These are phyloP conservation scores for Nannoperca australis DNA, from an alignment of 2,797 vertebrate genomes.

Conservation along the genomic window DNA sequence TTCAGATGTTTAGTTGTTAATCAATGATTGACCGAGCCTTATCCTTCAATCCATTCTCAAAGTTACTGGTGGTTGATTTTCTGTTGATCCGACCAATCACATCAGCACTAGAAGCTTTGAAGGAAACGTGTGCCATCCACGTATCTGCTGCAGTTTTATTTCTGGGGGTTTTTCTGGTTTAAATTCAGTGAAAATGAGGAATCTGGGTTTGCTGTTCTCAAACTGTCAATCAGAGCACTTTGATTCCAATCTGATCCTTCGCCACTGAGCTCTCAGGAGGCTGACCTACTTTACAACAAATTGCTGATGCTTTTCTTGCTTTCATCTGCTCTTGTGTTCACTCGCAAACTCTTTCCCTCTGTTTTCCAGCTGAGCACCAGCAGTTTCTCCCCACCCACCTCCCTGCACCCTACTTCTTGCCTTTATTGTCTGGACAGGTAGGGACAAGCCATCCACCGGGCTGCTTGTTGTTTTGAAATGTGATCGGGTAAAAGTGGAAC, in stretches of 20 bases:
- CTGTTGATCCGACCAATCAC: neutral
- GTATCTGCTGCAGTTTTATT: slow-evolving; percentile 12
- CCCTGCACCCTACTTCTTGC: slow-evolving; percentile 4
- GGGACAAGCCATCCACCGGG: slow-evolving; percentile 73
- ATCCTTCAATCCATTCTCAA: slow-evolving; percentile 3
- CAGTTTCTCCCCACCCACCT: slow-evolving; percentile 44
- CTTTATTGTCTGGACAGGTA: slow-evolving; percentile 83
- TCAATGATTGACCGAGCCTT: neutral
- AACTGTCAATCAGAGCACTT: slow-evolving; percentile 62
- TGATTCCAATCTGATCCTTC: slow-evolving; percentile 59
- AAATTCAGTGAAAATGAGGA: slow-evolving; percentile 7
- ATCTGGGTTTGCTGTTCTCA: slow-evolving; percentile 48
- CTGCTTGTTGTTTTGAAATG: slow-evolving; percentile 85
- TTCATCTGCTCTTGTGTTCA: slow-evolving; percentile 52
- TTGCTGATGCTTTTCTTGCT: slow-evolving; percentile 58
- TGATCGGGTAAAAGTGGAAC: slow-evolving; percentile 71
- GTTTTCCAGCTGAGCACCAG: slow-evolving; percentile 52
- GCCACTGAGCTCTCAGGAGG: slow-evolving; percentile 46
- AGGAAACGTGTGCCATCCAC: neutral
- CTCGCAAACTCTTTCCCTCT: slow-evolving; percentile 27
- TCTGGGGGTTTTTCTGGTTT: slow-evolving; percentile 1
- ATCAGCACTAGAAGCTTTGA: neutral
- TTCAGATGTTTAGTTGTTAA: neutral
- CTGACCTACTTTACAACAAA: slow-evolving; percentile 74
- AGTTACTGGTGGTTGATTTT: neutral